These are phyloP conservation scores for Amphiduros pacificus DNA, from an alignment of 2,888 invertebrate species.

Conservation along the genomic window DNA sequence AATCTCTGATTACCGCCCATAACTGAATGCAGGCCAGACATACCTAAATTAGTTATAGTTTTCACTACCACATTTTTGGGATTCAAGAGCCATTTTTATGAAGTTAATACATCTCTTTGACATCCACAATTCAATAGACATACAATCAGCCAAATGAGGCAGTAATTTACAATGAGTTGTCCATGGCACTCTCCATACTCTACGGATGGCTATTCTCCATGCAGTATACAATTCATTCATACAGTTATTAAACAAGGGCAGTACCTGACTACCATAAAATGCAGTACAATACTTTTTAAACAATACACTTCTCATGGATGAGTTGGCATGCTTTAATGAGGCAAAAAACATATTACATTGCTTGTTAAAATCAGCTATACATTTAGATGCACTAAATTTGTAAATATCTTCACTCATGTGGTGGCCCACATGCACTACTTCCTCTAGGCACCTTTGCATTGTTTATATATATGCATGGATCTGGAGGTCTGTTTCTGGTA, in stretches of 20 bases:
- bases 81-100: no score
- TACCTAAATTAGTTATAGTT: no score
- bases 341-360: constrained; percentile 1
- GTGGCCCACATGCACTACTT: background rate
- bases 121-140: background rate
- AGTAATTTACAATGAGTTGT: background rate
- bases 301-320: background rate
- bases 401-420: background rate
- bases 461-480: background rate
- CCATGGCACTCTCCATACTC: background rate
- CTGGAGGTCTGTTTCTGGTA: background rate
- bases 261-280: background rate
- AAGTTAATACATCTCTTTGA: no score
- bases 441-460: background rate
- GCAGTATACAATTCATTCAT: background rate
- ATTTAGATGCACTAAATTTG: background rate
- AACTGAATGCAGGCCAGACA: no score
- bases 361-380: background rate
- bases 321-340: background rate
- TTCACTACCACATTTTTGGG: no score
- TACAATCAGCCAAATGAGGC: background rate
- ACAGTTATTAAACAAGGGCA: background rate
- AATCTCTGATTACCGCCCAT: no score
- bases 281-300: constrained; percentile 2
- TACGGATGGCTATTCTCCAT: background rate